phyloP scores from a whole-genome alignment of 2,797 vertebrate species.

The Gymnothorax javanicus region DNA sequence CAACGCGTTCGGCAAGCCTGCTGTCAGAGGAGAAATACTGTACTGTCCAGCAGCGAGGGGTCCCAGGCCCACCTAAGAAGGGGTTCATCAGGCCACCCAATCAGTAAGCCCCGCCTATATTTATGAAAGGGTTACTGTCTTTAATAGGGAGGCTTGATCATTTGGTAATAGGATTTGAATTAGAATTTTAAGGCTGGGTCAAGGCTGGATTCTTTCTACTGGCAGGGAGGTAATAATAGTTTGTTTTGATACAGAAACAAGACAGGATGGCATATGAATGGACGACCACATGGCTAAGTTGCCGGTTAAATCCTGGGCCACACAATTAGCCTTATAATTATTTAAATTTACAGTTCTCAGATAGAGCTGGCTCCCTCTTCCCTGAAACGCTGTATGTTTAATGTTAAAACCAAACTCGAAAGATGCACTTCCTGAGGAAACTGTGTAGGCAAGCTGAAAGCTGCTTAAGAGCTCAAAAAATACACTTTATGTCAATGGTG shows the following conservation, averaged over 20 bases:
- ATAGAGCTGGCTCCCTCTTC: not conserved
- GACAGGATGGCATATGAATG: not conserved
- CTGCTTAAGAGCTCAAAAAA: too few relatives aligned
- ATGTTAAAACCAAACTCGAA: not conserved
- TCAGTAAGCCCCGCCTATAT: not conserved
- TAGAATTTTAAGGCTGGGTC: not conserved
- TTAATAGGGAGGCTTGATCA: not conserved
- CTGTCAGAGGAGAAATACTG: constrained; percentile 59
- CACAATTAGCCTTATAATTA: not conserved
- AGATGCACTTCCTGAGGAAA: not conserved
- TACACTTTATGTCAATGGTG: too few relatives aligned
- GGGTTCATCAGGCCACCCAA: not conserved
- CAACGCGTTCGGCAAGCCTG: constrained; percentile 67
- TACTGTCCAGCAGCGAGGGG: not conserved
- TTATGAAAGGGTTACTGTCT: not conserved
- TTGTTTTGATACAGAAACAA: not conserved
- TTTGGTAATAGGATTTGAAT: not conserved
- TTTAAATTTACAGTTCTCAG: not conserved
- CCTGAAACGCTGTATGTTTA: not conserved
- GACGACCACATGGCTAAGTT: not conserved
- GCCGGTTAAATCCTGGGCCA: not conserved
- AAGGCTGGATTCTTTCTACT: not conserved
- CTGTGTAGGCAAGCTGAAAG: too few relatives aligned
- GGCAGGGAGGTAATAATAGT: not conserved
- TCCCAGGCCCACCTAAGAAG: not conserved